A percentile compares a stretch with the other conserved stretches of the same genome.
These are phyloP conservation scores for Mythimna loreyi DNA, from an alignment of 2,888 invertebrate genomes.

Conservation along the genomic window DNA sequence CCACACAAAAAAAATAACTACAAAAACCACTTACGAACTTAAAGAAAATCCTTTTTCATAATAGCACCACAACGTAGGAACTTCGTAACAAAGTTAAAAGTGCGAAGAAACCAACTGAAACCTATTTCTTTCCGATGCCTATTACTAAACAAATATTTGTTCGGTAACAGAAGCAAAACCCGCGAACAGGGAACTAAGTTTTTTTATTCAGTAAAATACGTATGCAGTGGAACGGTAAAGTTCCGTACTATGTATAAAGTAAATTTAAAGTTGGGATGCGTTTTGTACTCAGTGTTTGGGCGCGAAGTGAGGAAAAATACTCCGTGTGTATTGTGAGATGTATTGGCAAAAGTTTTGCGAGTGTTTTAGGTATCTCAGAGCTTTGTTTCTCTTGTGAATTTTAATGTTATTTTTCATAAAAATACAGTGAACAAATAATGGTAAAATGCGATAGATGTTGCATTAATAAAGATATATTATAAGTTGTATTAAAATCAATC, in stretches of 20 bases:
- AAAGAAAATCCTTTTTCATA: conserved; percentile 21
- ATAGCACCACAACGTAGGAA: conserved; percentile 14
- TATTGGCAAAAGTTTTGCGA: conserved; percentile 53
- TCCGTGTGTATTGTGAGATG: conserved; percentile 44
- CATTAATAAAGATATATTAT: background rate
- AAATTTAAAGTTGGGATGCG: conserved; percentile 66
- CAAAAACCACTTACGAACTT: background rate
- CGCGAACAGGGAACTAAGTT: conserved; percentile 55
- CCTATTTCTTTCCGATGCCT: conserved; percentile 59
- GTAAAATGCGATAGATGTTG: background rate
- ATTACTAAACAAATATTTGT: conserved; percentile 65
- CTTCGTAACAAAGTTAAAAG: conserved; percentile 44
- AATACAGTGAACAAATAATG: background rate
- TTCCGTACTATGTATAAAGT: conserved; percentile 61
- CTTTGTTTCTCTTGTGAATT: conserved; percentile 23
- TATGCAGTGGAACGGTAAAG: conserved; percentile 58
- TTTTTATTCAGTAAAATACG: conserved; percentile 54
- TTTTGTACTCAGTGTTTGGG: conserved; percentile 47
- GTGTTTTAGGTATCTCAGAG: conserved; percentile 38
- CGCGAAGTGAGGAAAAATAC: conserved; percentile 55
- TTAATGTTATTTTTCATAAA: background rate
- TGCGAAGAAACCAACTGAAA: conserved; percentile 44
- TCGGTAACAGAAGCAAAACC: conserved; percentile 53
- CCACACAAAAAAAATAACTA: background rate
- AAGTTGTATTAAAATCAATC: background rate